Evolutionary conservation across 2,888 invertebrate genomes (phyloP), one percentile per base, ranked within the genome.

Genomic region (Drosophila helvetica): DNA sequence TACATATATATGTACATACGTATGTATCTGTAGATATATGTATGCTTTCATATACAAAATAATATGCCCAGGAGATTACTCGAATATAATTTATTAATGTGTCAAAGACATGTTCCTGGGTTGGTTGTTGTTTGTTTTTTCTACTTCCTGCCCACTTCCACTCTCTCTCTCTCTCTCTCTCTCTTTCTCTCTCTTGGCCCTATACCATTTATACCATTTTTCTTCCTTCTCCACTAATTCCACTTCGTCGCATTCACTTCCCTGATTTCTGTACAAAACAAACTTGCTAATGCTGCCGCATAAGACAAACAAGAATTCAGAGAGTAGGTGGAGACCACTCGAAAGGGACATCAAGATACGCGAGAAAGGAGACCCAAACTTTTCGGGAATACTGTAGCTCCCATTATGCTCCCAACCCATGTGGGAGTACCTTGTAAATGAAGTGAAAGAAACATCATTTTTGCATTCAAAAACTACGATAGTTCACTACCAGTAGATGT

Each of bases 81-180:
- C 61, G 57, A 65, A 71, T 80, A 58, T 78, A 72, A 77, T 70
- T 79, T 75, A 75, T 67, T 75, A 77, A 71, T 75, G 68, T 52
- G 70, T 59, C 70, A 68, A 59, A 61, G 67, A 70, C 64, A 77
- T 64, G 60, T 62, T 63, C 62, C n/a, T 54, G 65, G 17, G n/a
- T 30, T 30, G 48, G 61, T 61, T 48, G 42, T 48, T 38, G n/a
- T 12, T 46, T 22, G 15, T 17, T 17, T 38, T 7, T 6, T 15
- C 38, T 2, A n/a, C 38, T 38, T 38, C 38, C 33, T 33, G 12
- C 33, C 33, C 8, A 6, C 10, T 17, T 19, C 50, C 25, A 30
- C 22, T 10, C 38, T 15, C 12, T 33, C 33, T 33, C 1, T 33
- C 5, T 22, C 5, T 10, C 15, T 15, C 12, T 33, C 15, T 33